Evolutionary conservation across 2,888 invertebrate genomes (phyloP).

Genomic region (Diarsia rubi): DNA sequence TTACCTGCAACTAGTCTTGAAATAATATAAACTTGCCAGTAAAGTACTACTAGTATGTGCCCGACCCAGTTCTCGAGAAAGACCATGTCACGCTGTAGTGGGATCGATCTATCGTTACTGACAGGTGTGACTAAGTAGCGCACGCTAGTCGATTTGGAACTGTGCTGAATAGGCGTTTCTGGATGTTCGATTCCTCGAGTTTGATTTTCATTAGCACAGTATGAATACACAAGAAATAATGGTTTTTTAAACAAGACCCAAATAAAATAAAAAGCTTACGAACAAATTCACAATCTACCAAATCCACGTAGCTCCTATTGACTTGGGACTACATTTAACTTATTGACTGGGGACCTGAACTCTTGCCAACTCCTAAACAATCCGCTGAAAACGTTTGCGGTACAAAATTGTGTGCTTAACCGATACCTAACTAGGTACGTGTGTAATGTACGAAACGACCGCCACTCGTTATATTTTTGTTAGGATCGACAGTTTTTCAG

Average conservation of each 20-base stretch:
- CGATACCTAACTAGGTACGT: slow-evolving; percentile 34
- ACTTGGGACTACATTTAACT: slow-evolving; percentile 55
- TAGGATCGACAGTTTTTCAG: slow-evolving; percentile 20
- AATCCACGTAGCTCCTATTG: slow-evolving; percentile 51
- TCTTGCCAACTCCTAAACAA: slow-evolving; percentile 61
- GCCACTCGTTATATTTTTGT: slow-evolving; percentile 26
- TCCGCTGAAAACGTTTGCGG: slow-evolving; percentile 54
- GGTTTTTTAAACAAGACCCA: not conserved
- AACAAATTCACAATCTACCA: slow-evolving; percentile 33
- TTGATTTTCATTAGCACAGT: not conserved
- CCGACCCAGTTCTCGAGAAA: too few relatives aligned
- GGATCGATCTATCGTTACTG: too few relatives aligned
- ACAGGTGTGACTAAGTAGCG: not conserved
- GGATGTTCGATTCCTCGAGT: not conserved
- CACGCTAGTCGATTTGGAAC: not conserved
- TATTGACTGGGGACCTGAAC: slow-evolving; percentile 52
- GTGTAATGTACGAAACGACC: slow-evolving; percentile 32
- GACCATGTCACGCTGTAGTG: too few relatives aligned
- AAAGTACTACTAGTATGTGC: too few relatives aligned
- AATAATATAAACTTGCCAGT: too few relatives aligned
- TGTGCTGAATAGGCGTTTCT: not conserved
- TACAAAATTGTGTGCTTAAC: slow-evolving; percentile 54
- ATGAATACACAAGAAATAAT: not conserved
- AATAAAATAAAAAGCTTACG: slow-evolving; percentile 27
- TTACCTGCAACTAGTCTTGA: too few relatives aligned